Conservation (phyloP, 2,113 vertebrate genomes). For the Athene noctua region DNA sequence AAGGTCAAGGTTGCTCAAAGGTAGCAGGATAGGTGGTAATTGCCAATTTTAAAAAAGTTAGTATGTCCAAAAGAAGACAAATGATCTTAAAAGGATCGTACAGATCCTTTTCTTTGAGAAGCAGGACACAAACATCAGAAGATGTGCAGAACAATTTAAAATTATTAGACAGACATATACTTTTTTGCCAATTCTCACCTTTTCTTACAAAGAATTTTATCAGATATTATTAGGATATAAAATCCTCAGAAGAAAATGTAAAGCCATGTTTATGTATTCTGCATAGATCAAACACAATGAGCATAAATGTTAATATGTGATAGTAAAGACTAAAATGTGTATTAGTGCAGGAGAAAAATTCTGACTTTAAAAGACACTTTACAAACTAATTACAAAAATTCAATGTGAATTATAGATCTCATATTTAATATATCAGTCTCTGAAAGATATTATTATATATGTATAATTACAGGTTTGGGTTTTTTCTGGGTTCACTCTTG, state of each 20-base stretch:
- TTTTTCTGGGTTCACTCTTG: neutral
- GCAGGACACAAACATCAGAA: neutral
- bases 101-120: neutral
- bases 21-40: neutral
- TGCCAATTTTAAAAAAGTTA: neutral
- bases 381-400: neutral
- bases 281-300: neutral
- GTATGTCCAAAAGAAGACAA: neutral
- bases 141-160: neutral
- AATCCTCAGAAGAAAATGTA: neutral
- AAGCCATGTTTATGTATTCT: neutral
- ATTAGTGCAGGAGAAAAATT: neutral
- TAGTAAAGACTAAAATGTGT: neutral
- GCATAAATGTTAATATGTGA: neutral
- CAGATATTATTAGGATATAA: neutral
- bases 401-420: neutral
- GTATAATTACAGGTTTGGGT: rapidly evolving
- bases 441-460: neutral
- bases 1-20: neutral
- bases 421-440: neutral
- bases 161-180: neutral
- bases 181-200: neutral
- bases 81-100: neutral
- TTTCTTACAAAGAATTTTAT: neutral
- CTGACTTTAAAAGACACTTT: neutral